A percentile compares a stretch with the other conserved stretches of the same genome.
These are phyloP conservation scores for Lethrus apterus DNA, from an alignment of 1,140 invertebrate genomes.

Conservation along the genomic window DNA sequence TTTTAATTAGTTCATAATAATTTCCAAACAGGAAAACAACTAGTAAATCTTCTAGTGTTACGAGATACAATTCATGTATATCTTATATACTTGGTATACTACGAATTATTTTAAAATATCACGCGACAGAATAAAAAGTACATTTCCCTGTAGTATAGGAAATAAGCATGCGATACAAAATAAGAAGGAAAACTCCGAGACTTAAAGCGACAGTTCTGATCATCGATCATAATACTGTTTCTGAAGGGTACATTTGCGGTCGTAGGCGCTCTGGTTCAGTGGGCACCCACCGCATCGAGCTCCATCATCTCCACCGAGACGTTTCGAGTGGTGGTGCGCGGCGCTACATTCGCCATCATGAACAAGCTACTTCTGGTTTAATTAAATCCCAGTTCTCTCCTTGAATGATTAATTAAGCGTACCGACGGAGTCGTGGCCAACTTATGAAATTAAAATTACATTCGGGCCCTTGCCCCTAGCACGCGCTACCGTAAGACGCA, in stretches of 20 bases:
- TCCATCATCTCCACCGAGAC: slow-evolving; percentile 15
- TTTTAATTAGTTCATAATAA: no score
- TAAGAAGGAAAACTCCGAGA: slow-evolving; percentile 6
- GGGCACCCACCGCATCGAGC: slow-evolving; percentile 13
- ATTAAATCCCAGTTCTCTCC: slow-evolving; percentile 32
- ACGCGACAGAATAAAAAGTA: no score
- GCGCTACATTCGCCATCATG: slow-evolving; percentile 30
- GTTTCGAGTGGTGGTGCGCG: slow-evolving; percentile 23
- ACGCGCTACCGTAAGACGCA: background rate
- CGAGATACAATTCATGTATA: no score
- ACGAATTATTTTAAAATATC: no score
- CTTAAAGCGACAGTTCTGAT: slow-evolving; percentile 5
- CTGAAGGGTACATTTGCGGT: slow-evolving; percentile 13
- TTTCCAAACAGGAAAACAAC: no score
- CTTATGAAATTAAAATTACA: slow-evolving; percentile 33
- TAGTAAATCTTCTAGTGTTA: no score
- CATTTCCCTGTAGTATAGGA: no score
- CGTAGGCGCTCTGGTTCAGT: slow-evolving; percentile 10
- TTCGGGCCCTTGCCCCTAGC: background rate
- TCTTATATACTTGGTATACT: no score
- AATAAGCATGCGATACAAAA: slow-evolving; percentile 3
- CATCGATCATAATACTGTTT: slow-evolving; percentile 14
- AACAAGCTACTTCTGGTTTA: slow-evolving; percentile 34
- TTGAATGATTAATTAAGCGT: slow-evolving; percentile 33
- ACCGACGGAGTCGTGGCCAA: slow-evolving; percentile 17